Conservation (phyloP, 2,888 invertebrate species). For the Phaonia tiefii region DNA sequence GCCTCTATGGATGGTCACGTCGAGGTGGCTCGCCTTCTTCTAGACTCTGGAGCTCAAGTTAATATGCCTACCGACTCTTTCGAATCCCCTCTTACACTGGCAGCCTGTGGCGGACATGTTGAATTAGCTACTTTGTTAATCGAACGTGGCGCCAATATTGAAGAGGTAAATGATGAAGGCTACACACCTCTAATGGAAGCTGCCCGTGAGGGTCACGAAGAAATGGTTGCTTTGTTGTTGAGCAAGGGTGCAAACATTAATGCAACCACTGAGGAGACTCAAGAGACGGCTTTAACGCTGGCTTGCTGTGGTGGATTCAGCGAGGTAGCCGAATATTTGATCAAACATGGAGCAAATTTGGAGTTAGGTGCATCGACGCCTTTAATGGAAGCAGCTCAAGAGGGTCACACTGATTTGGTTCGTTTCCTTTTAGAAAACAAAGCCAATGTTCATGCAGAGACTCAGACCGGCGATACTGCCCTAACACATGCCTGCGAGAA, state of each 20-base stretch:
- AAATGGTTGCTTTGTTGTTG: conserved; percentile 96
- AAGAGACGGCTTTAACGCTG: conserved; percentile 96
- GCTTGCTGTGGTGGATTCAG: conserved; percentile 97
- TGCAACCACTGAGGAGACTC: conserved; percentile 99
- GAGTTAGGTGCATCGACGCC: conserved; percentile 98
- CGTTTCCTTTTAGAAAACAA: conserved; percentile 91
- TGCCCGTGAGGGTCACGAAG: conserved; percentile 98
- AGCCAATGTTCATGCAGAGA: conserved; percentile 96
- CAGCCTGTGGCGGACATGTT: conserved; percentile 99
- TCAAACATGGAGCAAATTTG: conserved; percentile 96
- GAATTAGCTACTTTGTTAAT: conserved; percentile 97
- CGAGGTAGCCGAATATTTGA: conserved; percentile 96
- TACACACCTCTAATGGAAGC: conserved; percentile 99
- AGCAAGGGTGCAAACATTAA: conserved; percentile 98
- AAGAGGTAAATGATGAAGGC: conserved; percentile 99
- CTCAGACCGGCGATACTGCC: conserved; percentile 97
- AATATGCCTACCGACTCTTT: conserved; percentile 99
- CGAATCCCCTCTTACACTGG: conserved; percentile 98
- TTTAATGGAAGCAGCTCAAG: conserved; percentile 99
- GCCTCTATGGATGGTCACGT: conserved; percentile 99
- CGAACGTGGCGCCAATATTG: conserved; percentile 98
- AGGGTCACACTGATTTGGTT: conserved; percentile 95
- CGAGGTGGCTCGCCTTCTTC: conserved; percentile 95
- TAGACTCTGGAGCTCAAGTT: conserved; percentile 97
- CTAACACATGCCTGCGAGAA: conserved; percentile 99